phyloP scores from a whole-genome alignment of 1,140 invertebrate species.

The Eurosta solidaginis region DNA sequence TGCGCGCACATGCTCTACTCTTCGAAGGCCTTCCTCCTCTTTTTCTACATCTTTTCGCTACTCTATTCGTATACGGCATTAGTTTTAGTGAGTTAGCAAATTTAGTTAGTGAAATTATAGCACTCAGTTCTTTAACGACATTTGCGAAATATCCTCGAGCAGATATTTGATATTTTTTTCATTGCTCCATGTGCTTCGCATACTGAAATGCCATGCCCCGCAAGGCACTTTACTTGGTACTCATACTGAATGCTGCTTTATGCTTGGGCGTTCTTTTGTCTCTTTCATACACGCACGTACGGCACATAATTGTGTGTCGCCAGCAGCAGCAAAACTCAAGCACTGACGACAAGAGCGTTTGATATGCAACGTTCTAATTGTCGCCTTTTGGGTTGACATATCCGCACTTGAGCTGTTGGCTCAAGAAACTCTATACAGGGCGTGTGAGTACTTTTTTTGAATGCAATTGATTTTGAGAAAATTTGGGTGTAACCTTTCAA shows the following conservation, averaged over 20 bases:
- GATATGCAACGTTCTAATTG: background rate
- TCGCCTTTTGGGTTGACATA: constrained; percentile 7
- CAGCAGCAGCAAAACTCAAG: background rate
- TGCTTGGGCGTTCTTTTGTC: background rate
- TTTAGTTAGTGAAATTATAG: constrained; percentile 26
- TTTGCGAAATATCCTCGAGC: constrained; percentile 16
- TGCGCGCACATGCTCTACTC: too few species aligned
- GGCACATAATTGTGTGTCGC: background rate
- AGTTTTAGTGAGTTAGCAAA: background rate
- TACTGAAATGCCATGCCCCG: background rate
- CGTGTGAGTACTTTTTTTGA: too few species aligned
- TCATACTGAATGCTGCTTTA: background rate
- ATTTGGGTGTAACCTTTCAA: too few species aligned
- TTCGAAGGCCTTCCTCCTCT: too few species aligned
- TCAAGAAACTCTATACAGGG: background rate
- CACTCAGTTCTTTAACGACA: background rate
- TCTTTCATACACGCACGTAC: background rate
- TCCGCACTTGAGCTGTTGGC: constrained; percentile 7
- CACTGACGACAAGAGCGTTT: too few species aligned
- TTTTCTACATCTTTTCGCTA: too few species aligned
- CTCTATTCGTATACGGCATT: background rate
- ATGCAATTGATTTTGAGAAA: too few species aligned
- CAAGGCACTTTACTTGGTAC: too few species aligned
- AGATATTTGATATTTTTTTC: constrained; percentile 29
- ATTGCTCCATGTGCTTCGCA: background rate